These are phyloP conservation scores for Drosophila hydei DNA, from an alignment of 1,140 invertebrate species.

Conservation along the genomic window DNA sequence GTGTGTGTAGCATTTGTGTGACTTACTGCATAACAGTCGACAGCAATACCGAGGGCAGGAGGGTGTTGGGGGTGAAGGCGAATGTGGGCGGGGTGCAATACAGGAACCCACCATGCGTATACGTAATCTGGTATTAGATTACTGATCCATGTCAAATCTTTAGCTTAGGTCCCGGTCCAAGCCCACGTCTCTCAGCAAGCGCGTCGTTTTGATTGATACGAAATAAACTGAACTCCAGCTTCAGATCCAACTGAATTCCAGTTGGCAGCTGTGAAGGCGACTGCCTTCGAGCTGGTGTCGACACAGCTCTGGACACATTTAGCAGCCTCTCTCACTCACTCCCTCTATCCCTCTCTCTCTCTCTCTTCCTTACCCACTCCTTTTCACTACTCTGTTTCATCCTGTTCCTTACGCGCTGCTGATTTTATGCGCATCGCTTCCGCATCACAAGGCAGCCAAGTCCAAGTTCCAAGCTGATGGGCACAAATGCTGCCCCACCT, in stretches of 20 bases:
- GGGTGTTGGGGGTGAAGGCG: neutral
- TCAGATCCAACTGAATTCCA: conserved; percentile 1
- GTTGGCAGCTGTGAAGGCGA: conserved; percentile 17
- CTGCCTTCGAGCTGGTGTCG: conserved; percentile 54
- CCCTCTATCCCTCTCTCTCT: neutral
- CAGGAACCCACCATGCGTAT: conserved; percentile 78
- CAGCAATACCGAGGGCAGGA: conserved; percentile 24
- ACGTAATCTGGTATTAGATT: conserved; percentile 84
- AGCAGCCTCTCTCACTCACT: neutral
- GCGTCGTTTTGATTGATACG: conserved; percentile 81
- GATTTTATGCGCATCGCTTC: conserved; percentile 81
- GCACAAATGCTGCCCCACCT: neutral
- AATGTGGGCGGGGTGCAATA: conserved; percentile 26
- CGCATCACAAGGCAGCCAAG: conserved; percentile 66
- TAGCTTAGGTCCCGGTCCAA: conserved; percentile 68
- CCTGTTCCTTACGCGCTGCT: conserved; percentile 71
- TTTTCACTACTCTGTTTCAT: conserved; percentile 14
- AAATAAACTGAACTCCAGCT: conserved; percentile 18
- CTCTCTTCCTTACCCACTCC: conserved; percentile 5
- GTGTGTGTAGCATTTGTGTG: conserved; percentile 45
- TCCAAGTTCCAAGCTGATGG: conserved; percentile 29
- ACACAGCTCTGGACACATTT: conserved; percentile 38
- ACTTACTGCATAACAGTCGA: conserved; percentile 38
- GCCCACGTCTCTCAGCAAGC: conserved; percentile 22
- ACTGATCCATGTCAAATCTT: conserved; percentile 84